Evolutionary conservation across 2,888 invertebrate genomes (phyloP).

Genomic region (Limenitis camilla): DNA sequence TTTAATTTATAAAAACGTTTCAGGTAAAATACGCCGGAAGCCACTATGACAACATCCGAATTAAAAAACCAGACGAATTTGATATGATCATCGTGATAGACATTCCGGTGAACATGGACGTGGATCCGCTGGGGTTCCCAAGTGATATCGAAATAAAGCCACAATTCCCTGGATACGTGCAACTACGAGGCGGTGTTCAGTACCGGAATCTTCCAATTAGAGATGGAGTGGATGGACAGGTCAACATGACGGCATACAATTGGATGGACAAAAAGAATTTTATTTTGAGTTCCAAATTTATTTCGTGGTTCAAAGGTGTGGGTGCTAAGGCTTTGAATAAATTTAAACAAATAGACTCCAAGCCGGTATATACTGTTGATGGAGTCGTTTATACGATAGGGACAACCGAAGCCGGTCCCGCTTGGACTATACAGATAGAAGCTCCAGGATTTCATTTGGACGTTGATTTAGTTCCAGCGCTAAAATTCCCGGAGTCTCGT

Average conservation of each 20-base stretch:
- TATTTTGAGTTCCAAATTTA: conserved; percentile 58
- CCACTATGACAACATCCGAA: conserved; percentile 73
- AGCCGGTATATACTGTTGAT: conserved; percentile 32
- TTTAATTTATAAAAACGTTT: not conserved
- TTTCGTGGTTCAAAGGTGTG: conserved; percentile 71
- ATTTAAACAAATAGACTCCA: conserved; percentile 25
- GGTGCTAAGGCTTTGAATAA: conserved; percentile 52
- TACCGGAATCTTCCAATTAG: conserved; percentile 40
- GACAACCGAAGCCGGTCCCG: conserved; percentile 62
- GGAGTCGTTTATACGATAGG: conserved; percentile 53
- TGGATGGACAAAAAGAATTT: conserved; percentile 57
- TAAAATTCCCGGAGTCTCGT: conserved; percentile 56
- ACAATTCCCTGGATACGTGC: conserved; percentile 58
- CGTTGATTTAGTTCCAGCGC: conserved; percentile 71
- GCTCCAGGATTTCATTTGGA: conserved; percentile 47
- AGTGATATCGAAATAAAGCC: conserved; percentile 53
- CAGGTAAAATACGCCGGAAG: conserved; percentile 73
- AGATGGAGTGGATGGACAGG: conserved; percentile 38
- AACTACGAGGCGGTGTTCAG: conserved; percentile 51
- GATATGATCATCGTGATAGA: conserved; percentile 75
- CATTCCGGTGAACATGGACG: conserved; percentile 54
- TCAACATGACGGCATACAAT: conserved; percentile 46
- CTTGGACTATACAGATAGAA: conserved; percentile 63
- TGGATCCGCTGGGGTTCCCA: conserved; percentile 27
- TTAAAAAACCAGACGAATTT: conserved; percentile 67